phyloP scores from a whole-genome alignment of 2,797 vertebrate species.

The Gymnothorax reevesii region DNA sequence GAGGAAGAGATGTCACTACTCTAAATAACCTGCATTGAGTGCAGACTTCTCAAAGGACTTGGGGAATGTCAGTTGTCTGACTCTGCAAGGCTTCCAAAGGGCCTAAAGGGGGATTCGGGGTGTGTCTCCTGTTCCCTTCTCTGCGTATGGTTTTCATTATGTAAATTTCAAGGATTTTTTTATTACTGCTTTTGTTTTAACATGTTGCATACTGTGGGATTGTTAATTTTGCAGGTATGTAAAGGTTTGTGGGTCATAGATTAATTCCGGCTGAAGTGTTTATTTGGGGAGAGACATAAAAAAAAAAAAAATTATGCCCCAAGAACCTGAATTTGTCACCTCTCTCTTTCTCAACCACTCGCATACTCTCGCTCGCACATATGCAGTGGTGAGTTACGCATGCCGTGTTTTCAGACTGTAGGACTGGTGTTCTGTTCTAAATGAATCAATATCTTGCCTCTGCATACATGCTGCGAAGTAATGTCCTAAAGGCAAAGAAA shows the following conservation, averaged over 20 bases:
- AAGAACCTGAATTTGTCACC: not conserved
- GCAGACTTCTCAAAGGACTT: slow-evolving; percentile 14
- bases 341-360: not conserved
- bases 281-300: not conserved
- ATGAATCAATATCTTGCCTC: not conserved
- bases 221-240: not conserved
- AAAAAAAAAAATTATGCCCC: not conserved
- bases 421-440: not conserved
- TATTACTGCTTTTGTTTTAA: not conserved
- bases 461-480: not conserved
- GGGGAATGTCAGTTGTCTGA: not conserved
- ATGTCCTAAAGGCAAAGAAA: no score
- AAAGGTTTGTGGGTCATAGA: not conserved
- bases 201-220: not conserved
- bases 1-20: not conserved
- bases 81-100: not conserved
- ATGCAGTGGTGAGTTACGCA: not conserved
- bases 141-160: not conserved
- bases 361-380: not conserved
- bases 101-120: not conserved
- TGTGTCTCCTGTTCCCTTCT: not conserved
- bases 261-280: not conserved
- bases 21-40: slow-evolving; percentile 13
- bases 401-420: not conserved
- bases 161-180: not conserved